Evolutionary conservation across 2,797 vertebrate genomes (phyloP), one percentile per base, ranked within the genome.

Genomic region (Thamnophis elegans): DNA sequence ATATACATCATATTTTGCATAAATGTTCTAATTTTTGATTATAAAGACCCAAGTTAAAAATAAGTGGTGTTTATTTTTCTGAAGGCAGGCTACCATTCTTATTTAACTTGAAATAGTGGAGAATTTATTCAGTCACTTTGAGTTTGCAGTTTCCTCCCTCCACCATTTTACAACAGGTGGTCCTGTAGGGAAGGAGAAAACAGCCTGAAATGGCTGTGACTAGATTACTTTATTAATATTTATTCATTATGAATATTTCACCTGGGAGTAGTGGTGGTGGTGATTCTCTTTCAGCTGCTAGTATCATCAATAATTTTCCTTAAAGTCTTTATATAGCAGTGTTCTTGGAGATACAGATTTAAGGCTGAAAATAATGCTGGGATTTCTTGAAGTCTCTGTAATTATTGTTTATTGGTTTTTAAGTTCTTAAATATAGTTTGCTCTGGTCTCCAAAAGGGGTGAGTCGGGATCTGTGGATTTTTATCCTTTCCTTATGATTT

Each of bases 161-260:
- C 51, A 18, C 56, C 36, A 82, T 62, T n/a, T 26, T 20, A 86
- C 36, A 92, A n/a, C 0, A 7, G 47, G 91, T 93, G 93, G 54
- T 85, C 93, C 2, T 22, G 88, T 51, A 10, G 20, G 36, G 1
- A 58, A 82, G 20, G 42, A 47, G 22, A 4, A 12, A 62, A 68
- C 91, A 18, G 59, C 85, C 88, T 91, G 36, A 88, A 91, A 59
- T 73, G 94, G 87, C 26, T 91, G 91, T 62, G 91, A 85, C 47
- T 92, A 88, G 68, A 91, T 87, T n/a, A 88, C 5, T 51, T 0
- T 0, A 91, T 53, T 87, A 85, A 91, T 92, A 92, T 32, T 32
- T 91, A 87, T 90, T 85, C 56, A 91, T 87, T 93, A n/a, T 42
- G 85, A 91, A 56, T 93, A 68, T 53, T 20, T 95, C 68, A 42